Evolutionary conservation across 2,888 invertebrate genomes (phyloP).

Genomic region (Drosophila pseudotakahashii): DNA sequence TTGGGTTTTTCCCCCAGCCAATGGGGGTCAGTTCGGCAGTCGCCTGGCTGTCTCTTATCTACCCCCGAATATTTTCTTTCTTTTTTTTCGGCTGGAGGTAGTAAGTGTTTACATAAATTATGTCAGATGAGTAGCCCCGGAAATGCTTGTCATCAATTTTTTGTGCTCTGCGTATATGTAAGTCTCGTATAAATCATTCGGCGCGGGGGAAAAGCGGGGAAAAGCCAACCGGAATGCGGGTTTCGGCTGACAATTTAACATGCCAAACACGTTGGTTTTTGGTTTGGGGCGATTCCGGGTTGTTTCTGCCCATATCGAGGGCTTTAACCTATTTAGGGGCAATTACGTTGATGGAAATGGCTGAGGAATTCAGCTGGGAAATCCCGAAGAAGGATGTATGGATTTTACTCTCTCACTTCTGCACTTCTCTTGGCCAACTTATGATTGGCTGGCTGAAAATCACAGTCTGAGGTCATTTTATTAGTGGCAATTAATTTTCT

Average conservation of each 20-base stretch:
- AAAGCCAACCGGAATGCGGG: slow-evolving; percentile 41
- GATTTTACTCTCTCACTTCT: slow-evolving; percentile 7
- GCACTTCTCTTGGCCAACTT: neutral
- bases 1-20: slow-evolving; percentile 26
- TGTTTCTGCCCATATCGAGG: slow-evolving; percentile 14
- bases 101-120: slow-evolving; percentile 77
- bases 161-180: slow-evolving; percentile 20
- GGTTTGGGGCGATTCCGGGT: slow-evolving; percentile 33
- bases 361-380: slow-evolving; percentile 9
- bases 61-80: neutral
- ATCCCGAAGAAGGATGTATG: slow-evolving; percentile 16
- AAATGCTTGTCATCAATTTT: slow-evolving; percentile 78
- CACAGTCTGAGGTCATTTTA: slow-evolving; percentile 12
- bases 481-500: slow-evolving; percentile 45
- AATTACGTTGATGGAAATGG: slow-evolving; percentile 22
- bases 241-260: slow-evolving; percentile 59
- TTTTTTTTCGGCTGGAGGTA: slow-evolving; percentile 45
- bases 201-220: neutral
- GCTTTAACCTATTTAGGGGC: slow-evolving; percentile 30
- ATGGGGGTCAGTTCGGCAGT: slow-evolving; percentile 43
- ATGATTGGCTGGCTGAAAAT: neutral
- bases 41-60: slow-evolving; percentile 41
- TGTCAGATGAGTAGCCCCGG: slow-evolving; percentile 68
- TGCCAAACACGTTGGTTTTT: slow-evolving; percentile 69
- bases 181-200: slow-evolving; percentile 38